A percentile compares a stretch with the other conserved stretches of the same genome.
These are phyloP conservation scores for Drosophila mimica DNA, from an alignment of 2,888 invertebrate species.

Conservation along the genomic window DNA sequence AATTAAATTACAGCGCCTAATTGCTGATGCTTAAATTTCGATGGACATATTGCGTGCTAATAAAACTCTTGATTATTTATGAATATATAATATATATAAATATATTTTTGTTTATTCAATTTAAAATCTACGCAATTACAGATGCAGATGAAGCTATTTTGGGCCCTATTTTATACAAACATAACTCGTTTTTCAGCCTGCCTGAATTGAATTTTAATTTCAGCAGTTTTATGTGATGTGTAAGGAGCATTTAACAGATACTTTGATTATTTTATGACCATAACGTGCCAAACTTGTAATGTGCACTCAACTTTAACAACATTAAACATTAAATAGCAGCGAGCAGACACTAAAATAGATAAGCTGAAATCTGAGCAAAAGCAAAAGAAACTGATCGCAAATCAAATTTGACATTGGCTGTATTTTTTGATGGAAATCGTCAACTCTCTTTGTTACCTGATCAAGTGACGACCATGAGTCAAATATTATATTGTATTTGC, in stretches of 20 bases:
- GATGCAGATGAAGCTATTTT: conserved; percentile 35
- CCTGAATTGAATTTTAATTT: conserved; percentile 69
- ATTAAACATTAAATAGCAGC: not conserved
- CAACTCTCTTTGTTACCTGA: conserved; percentile 9
- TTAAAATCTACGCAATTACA: not conserved
- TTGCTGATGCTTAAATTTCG: conserved; percentile 18
- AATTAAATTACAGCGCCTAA: conserved; percentile 1
- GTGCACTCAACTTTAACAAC: not conserved
- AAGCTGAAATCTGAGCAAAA: not conserved
- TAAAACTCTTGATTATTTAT: conserved; percentile 39
- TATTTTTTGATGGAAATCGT: not conserved
- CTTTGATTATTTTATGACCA: conserved; percentile 71
- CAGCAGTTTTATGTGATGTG: conserved; percentile 55
- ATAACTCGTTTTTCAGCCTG: not conserved
- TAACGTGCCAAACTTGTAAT: conserved; percentile 63
- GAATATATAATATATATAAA: not conserved
- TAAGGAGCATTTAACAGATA: conserved; percentile 66
- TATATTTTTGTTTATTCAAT: not conserved
- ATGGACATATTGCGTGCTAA: not conserved
- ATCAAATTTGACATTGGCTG: not conserved
- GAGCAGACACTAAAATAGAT: conserved; percentile 6
- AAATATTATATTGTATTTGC: conserved; percentile 30
- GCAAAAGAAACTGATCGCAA: not conserved
- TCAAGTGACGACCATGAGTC: conserved; percentile 31
- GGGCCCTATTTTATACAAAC: not conserved